Conservation (phyloP, 2,888 invertebrate species). For the Drosophila antonietae region DNA sequence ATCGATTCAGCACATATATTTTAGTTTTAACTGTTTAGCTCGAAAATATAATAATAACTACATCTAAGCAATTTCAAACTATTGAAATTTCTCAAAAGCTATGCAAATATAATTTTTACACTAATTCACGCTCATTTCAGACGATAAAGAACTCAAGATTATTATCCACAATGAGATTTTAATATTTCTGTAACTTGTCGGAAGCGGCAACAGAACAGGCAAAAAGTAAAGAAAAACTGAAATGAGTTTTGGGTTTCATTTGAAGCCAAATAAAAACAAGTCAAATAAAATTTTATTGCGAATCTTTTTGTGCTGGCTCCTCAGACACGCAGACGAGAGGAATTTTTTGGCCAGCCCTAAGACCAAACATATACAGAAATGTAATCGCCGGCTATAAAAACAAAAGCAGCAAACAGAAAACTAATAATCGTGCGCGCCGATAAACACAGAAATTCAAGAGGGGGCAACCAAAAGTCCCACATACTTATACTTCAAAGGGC, state of each 20-base stretch:
- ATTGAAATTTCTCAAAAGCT: not conserved
- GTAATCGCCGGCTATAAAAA: constrained; percentile 77
- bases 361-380: constrained; percentile 64
- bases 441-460: constrained; percentile 69
- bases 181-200: constrained; percentile 56
- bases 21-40: not conserved
- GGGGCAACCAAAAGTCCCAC: constrained; percentile 22
- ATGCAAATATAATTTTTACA: constrained; percentile 8
- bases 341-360: constrained; percentile 18
- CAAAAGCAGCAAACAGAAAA: constrained; percentile 72
- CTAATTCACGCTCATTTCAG: constrained; percentile 17
- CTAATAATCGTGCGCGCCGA: constrained; percentile 78
- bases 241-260: constrained; percentile 56
- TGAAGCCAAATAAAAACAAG: constrained; percentile 52
- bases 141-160: constrained; percentile 32
- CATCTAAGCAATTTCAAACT: not conserved
- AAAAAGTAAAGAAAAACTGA: constrained; percentile 11
- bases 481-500: constrained; percentile 29
- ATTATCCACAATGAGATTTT: constrained; percentile 67
- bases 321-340: not conserved
- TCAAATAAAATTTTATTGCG: constrained; percentile 77
- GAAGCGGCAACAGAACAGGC: not conserved
- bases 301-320: constrained; percentile 56
- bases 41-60: not conserved
- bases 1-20: not conserved